Base-by-base conservation (phyloP, 2,888 invertebrate genomes). In the Acrocyrtus sp. region DNA sequence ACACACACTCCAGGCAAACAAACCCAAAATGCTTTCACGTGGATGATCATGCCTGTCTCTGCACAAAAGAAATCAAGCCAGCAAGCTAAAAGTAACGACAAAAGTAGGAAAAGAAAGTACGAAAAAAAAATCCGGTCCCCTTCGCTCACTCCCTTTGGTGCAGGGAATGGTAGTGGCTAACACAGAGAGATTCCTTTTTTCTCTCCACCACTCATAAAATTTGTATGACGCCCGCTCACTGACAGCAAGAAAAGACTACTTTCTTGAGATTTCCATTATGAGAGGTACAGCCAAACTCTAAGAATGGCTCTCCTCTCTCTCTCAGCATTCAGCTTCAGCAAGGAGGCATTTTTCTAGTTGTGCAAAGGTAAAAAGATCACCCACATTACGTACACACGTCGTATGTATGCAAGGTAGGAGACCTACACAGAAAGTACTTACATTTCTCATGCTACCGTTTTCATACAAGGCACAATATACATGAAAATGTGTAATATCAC, bases 151-250 rank as follows among this genome's bases (percentile, higher is more conserved):
- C 60, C 60, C 53, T 68, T 60, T 60, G 22, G 41, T 58, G 51
- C 39, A 58, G 29, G 45, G 65, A 4, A 29, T 56, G 62, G 50
- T 26, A 53, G 39, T 29, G 50, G 50, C 39, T 61, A 51, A 15
- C 47, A 50, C 19, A 50, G 24, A 50, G 61, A 48, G 8, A 6
- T 34, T 15, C 47, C 17, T 17, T 12, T 12, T 45, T 17, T 45
- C 17, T 41, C 24, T 60, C 53, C 24, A 60, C 53, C 47, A 54
- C 68, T 68, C 68, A 68, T 68, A 68, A 68, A 68, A 68, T 68
- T 68, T 68, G 68, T 68, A 68, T 60, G 68, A 68, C 60, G 68
- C 60, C 60, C 60, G 68, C 68, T 68, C 53, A 60, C 68, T 60
- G 68, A 68, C 68, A 60, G 68, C 68, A 24, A 24, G 27, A 53